A percentile compares a stretch with the other conserved stretches of the same genome.
Conservation (phyloP, 1,140 invertebrate genomes). For the Calycopis cecrops region DNA sequence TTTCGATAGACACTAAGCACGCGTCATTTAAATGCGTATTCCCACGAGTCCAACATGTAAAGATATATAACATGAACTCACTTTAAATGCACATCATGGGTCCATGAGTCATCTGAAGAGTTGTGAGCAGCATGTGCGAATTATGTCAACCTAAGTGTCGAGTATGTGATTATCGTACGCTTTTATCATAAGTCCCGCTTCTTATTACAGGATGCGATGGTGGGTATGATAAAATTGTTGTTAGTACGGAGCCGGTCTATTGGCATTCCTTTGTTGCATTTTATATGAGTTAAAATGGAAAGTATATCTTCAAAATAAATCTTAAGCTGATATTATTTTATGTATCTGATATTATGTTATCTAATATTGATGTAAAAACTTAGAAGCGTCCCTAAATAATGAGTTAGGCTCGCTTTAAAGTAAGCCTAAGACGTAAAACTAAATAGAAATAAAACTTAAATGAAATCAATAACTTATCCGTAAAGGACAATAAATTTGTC, state of each 20-base stretch:
- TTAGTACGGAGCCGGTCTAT: slow-evolving; percentile 4
- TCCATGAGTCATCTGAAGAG: slow-evolving; percentile 43
- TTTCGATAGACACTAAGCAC: not conserved
- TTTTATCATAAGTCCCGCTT: slow-evolving; percentile 35
- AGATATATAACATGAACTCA: not conserved
- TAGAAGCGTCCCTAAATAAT: too few species aligned
- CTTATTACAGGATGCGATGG: slow-evolving; percentile 31
- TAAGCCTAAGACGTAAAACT: too few species aligned
- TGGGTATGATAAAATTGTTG: slow-evolving; percentile 23
- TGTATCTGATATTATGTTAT: too few species aligned
- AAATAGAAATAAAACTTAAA: too few species aligned
- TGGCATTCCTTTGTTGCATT: not conserved
- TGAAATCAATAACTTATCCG: too few species aligned
- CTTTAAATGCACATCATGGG: slow-evolving; percentile 15
- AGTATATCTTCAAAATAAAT: too few species aligned
- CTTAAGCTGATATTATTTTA: too few species aligned
- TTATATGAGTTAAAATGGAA: too few species aligned
- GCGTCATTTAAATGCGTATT: slow-evolving; percentile 5
- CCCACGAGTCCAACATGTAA: not conserved
- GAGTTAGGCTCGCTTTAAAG: too few species aligned
- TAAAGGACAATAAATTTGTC: too few species aligned
- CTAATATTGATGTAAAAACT: too few species aligned
- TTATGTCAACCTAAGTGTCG: slow-evolving; percentile 36
- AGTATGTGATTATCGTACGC: slow-evolving; percentile 31
- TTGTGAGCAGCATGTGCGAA: slow-evolving; percentile 39